Evolutionary conservation across 2,797 vertebrate species (phyloP), one percentile per base, ranked within the genome.

Genomic region (Urophycis tenuis): DNA sequence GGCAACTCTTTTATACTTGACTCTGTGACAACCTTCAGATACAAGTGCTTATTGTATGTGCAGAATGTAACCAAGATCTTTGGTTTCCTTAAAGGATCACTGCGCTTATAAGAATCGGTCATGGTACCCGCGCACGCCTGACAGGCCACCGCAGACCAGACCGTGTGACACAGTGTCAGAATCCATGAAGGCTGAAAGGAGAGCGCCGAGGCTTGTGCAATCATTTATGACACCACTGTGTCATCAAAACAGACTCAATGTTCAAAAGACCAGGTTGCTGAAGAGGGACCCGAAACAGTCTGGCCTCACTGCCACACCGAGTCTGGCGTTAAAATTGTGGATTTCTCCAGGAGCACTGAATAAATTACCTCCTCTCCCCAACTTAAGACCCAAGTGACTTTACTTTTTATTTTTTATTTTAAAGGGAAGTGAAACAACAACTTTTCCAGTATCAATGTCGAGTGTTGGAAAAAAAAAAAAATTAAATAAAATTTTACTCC

Each of bases 401-500:
- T 64, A 11, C 22, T 6, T 75, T 41, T 30, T 30, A 73, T 33
- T 78, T 74, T 31, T 74, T 41, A 45, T 74, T 67, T 67, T 67
- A 29, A 67, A 67, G 25, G 12, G 45, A 67, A n/a, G 33, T 73
- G 81, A 74, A 81, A 75, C 60, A 64, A 64, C 60, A 67, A 67
- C 33, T n/a, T n/a, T 72, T 53, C 53, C 75, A 81, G 74, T 73
- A 36, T 81, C 75, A 8, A 32, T 31, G 22, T 77, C 30, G 71
- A 19, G 72, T 34, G 0, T 39, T 31, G 87, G 32, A 15, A 77
- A 8, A 88, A 72, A 81, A 83, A 73, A 77, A 41, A 79, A 78
- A 80, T 85, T 87, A 74, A 89, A 91, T 91, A 90, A 92, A 90
- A 92, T 93, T 79, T 85, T 86, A 86, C 82, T 91, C 91, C 81